Evolutionary conservation across 1,140 invertebrate species (phyloP).

Genomic region (Riptortus pedestris): DNA sequence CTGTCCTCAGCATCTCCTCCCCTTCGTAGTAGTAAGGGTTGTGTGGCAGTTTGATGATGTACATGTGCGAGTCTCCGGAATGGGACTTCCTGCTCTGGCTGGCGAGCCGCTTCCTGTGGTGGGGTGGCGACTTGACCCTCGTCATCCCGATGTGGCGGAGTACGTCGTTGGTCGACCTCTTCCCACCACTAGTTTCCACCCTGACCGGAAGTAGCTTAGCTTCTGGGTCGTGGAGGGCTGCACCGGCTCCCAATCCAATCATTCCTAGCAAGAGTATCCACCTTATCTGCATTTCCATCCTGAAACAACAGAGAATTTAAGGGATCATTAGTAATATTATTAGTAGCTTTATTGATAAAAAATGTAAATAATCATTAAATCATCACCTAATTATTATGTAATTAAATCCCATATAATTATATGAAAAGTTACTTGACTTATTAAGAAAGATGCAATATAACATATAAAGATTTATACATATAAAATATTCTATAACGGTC

Average conservation of each 20-base stretch:
- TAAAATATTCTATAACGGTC: too few relatives aligned
- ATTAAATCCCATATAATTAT: too few relatives aligned
- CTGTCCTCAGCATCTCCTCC: conserved; percentile 37
- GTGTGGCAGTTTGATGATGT: conserved; percentile 66
- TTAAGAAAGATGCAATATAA: too few relatives aligned
- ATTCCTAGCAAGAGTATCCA: background rate
- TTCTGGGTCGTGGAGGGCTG: conserved; percentile 7
- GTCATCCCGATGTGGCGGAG: conserved; percentile 31
- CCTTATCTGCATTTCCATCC: background rate
- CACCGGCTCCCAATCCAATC: background rate
- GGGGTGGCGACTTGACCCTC: conserved; percentile 23
- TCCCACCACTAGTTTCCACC: conserved; percentile 18
- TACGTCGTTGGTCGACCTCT: conserved; percentile 28
- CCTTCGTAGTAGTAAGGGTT: conserved; percentile 62
- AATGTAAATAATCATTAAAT: too few relatives aligned
- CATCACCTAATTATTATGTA: too few relatives aligned
- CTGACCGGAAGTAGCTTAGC: conserved; percentile 17
- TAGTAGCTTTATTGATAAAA: too few relatives aligned
- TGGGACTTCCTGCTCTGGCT: conserved; percentile 30
- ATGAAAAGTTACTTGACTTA: too few relatives aligned
- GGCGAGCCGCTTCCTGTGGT: conserved; percentile 30
- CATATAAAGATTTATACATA: too few relatives aligned
- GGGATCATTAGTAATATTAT: too few relatives aligned
- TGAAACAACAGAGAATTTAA: background rate
- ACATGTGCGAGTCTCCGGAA: conserved; percentile 59